phyloP scores from a whole-genome alignment of 2,888 invertebrate genomes.

The Drosophila limbata region DNA sequence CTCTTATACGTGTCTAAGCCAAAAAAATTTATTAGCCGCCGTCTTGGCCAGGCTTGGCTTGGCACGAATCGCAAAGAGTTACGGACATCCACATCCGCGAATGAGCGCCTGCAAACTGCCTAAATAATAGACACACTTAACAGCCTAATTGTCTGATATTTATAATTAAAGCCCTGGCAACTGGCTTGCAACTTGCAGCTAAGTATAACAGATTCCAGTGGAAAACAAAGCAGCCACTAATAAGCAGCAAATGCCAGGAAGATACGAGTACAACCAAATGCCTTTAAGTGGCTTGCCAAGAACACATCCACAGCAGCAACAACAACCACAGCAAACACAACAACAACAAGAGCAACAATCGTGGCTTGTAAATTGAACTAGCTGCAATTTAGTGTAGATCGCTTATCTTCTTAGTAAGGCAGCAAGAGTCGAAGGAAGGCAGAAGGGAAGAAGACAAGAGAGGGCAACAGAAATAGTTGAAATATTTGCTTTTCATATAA shows the following conservation, averaged over 20 bases:
- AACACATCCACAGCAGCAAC: constrained; percentile 5
- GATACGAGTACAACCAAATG: constrained; percentile 21
- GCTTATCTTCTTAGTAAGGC: constrained; percentile 43
- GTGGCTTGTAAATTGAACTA: constrained; percentile 62
- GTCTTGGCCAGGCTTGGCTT: constrained; percentile 41
- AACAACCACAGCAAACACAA: constrained; percentile 8
- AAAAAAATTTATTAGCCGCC: constrained; percentile 58
- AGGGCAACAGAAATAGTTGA: constrained; percentile 48
- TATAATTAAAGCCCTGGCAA: constrained; percentile 63
- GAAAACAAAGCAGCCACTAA: constrained; percentile 54
- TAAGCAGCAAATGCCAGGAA: constrained; percentile 58
- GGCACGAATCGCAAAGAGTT: constrained; percentile 29
- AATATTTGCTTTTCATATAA: constrained; percentile 57
- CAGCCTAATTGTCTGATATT: constrained; percentile 66
- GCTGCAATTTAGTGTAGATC: constrained; percentile 71
- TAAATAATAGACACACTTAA: constrained; percentile 70
- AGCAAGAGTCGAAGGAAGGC: constrained; percentile 1
- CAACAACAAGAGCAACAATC: constrained; percentile 2
- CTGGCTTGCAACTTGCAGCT: constrained; percentile 21
- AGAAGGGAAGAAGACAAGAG: neutral
- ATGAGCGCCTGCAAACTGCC: constrained; percentile 22
- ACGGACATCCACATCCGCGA: constrained; percentile 33
- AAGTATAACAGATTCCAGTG: constrained; percentile 49
- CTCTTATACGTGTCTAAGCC: constrained; percentile 58
- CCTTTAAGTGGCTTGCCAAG: constrained; percentile 19